Base-by-base conservation (phyloP, 2,888 invertebrate species). In the Lagria hirta region DNA sequence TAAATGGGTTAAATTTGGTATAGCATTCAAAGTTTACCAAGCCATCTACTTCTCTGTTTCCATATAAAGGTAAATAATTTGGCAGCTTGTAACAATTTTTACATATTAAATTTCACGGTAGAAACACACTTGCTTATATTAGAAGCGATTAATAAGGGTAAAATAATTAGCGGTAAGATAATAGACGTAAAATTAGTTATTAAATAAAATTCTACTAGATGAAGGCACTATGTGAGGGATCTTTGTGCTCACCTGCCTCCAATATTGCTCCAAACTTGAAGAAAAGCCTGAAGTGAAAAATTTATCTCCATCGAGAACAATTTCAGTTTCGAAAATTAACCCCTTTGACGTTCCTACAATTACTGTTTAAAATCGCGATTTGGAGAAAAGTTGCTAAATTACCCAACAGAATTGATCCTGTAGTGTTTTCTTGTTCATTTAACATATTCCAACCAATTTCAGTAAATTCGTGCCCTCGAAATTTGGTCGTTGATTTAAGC, bases 401-500 rank as follows among this genome's bases (percentile, higher is more conserved):
- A 67, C 70, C 71, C 26, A 96, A 66, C 22, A 97, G 73, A 58
- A 97, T 92, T 0, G 89, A 82, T 1, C 90, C 90, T 0, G 94
- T 91, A 1, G 83, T 78, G 1, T 66, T 71, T 44, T 84, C 83
- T 0, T 81, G 83, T 1, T 77, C 80, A 54, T 87, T 85, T 42
- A 79, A 78, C 54, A 79, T 80, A 69, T 90, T 94, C 88, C 95
- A 97, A 1, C 86, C 95, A 0, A 97, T 88, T 32, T 91, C 87
- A 0, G 94, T 93, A 13, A 97, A 84, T 65, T 90, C 86, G 68
- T 92, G 88, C 22, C 86, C 83, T 52, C 79, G 75, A 28, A 82
- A 82, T 68, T 84, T 86, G 16, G 75, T 72, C 10, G 75, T 73
- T 12, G 73, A 79, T 60, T 87, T 87, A 5, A 85, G 76, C 70